Conservation (phyloP, 2,113 vertebrate species). For the Strix uralensis region DNA sequence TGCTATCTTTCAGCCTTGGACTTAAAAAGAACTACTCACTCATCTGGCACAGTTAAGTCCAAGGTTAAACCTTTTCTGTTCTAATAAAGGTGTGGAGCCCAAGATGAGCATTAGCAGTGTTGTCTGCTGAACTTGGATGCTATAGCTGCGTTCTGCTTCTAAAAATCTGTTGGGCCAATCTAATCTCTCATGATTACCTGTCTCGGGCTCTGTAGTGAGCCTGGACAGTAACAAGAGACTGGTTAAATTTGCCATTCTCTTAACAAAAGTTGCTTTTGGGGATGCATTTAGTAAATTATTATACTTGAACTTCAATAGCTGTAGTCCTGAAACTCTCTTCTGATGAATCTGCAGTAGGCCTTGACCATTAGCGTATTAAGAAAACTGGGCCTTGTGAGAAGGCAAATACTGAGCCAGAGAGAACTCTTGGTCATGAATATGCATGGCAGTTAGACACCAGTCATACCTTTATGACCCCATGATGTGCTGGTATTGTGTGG, state of each 20-base stretch:
- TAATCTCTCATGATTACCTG: background rate
- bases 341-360: background rate
- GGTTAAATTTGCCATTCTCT: background rate
- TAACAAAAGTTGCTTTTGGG: background rate
- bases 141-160: background rate
- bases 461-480: background rate
- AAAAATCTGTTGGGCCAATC: background rate
- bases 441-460: background rate
- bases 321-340: background rate
- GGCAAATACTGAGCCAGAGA: background rate
- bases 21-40: background rate
- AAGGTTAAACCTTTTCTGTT: background rate
- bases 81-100: background rate
- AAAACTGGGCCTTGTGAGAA: background rate
- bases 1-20: background rate
- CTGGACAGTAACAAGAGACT: background rate
- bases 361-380: background rate
- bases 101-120: background rate
- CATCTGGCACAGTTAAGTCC: background rate
- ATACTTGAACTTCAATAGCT: background rate
- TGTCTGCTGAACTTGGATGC: background rate
- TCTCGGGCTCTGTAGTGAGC: background rate
- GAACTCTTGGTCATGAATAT: background rate
- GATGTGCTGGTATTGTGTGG: background rate
- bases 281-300: background rate